A percentile compares a stretch with the other conserved stretches of the same genome.
Conservation (phyloP, 2,888 invertebrate species). For the Argyresthia goedartella region DNA sequence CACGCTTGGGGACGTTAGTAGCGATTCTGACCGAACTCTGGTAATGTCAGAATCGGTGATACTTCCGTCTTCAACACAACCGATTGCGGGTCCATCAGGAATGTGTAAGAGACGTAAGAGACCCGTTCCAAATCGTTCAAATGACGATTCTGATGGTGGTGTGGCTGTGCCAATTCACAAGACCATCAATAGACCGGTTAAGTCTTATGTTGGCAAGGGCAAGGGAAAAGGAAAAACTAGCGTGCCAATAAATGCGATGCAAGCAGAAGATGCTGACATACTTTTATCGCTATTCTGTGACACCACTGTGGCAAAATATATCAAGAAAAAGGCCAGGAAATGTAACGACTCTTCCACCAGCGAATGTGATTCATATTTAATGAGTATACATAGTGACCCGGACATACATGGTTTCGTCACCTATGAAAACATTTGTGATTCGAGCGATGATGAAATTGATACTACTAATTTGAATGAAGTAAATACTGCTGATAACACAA, state of each 20-base stretch:
- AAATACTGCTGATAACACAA: neutral
- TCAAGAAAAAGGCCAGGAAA: conserved; percentile 1
- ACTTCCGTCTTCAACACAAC: neutral
- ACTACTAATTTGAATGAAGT: neutral
- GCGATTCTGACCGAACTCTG: neutral
- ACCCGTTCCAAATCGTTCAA: neutral
- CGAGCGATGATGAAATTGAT: neutral
- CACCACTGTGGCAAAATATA: conserved; percentile 1
- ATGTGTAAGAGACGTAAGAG: neutral
- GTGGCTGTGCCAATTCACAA: neutral
- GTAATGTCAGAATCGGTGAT: neutral
- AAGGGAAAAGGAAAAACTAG: neutral
- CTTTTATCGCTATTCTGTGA: neutral
- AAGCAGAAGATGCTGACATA: neutral
- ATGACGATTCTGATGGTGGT: neutral
- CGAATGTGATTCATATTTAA: neutral
- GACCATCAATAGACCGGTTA: neutral
- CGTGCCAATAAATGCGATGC: neutral
- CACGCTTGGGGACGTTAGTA: neutral
- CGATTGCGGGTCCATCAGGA: neutral
- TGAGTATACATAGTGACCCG: neutral
- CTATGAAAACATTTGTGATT: neutral
- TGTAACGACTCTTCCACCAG: neutral
- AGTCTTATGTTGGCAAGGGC: neutral
- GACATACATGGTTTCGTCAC: neutral